phyloP scores from a whole-genome alignment of 1,140 invertebrate species.

The Nebria ingens region DNA sequence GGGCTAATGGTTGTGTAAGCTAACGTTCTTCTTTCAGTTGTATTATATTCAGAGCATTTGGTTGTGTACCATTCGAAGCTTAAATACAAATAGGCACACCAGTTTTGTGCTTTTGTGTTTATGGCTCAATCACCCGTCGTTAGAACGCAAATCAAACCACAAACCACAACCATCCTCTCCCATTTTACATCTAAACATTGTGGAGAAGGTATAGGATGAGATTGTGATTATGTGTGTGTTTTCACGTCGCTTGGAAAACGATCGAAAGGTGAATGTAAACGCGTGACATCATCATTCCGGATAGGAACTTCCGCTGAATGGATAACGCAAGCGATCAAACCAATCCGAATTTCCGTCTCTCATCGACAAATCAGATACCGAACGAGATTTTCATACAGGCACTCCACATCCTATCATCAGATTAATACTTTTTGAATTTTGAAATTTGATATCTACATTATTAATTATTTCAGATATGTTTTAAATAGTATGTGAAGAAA shows the following conservation, averaged over 20 bases:
- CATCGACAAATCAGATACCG: background rate
- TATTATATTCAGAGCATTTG: background rate
- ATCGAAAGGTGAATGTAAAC: background rate
- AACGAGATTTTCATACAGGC: conserved; percentile 1
- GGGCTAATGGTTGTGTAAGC: background rate
- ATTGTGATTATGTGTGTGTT: no score
- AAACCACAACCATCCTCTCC: background rate
- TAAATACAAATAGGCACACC: conserved; percentile 1
- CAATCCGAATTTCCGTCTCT: background rate
- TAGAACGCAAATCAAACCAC: conserved; percentile 2
- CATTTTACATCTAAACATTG: no score
- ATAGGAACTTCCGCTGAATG: background rate
- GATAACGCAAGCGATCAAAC: conserved; percentile 1
- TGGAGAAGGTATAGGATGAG: no score
- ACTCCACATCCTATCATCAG: no score
- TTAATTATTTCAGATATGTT: no score
- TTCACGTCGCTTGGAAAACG: background rate
- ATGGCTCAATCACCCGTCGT: background rate
- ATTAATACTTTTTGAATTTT: no score
- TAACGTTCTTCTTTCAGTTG: background rate
- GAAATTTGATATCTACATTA: no score
- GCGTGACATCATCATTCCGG: background rate
- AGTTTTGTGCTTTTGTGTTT: background rate
- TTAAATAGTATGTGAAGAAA: no score
- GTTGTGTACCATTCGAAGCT: background rate